Percentiles rank a stretch among this genome's conserved stretches.
Evolutionary conservation across 2,888 invertebrate genomes (phyloP).

Genomic region (Agonopterix alstromeriana): DNA sequence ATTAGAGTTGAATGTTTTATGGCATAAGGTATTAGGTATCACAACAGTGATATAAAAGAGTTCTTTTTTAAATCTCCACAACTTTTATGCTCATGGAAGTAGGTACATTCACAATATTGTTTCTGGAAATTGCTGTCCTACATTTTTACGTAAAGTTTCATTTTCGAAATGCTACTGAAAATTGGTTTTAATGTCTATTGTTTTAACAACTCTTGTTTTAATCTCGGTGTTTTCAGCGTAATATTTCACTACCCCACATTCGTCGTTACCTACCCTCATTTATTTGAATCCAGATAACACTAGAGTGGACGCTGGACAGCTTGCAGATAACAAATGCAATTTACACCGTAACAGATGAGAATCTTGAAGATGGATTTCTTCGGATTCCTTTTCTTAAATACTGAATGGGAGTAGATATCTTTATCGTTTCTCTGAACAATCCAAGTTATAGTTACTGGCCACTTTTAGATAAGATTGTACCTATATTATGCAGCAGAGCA

Average conservation of each 20-base stretch:
- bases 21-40: background rate
- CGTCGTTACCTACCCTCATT: background rate
- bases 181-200: too few species aligned
- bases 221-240: constrained; percentile 19
- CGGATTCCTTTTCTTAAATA: too few species aligned
- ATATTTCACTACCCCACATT: constrained; percentile 31
- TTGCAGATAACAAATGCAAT: constrained; percentile 60
- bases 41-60: background rate
- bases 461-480: too few species aligned
- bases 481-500: too few species aligned
- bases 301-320: constrained; percentile 33
- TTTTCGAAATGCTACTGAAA: too few species aligned
- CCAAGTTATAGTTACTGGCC: too few species aligned
- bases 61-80: background rate
- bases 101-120: constrained; percentile 10
- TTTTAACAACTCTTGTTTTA: too few species aligned
- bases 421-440: too few species aligned
- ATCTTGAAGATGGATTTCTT: too few species aligned
- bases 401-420: too few species aligned
- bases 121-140: constrained; percentile 19
- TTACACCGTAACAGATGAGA: constrained; percentile 27
- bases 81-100: constrained; percentile 1
- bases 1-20: background rate
- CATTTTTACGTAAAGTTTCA: constrained; percentile 13
- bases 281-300: background rate